Evolutionary conservation across 1,140 invertebrate species (phyloP), one percentile per base, ranked within the genome.

Genomic region (Sinonovacula constricta): DNA sequence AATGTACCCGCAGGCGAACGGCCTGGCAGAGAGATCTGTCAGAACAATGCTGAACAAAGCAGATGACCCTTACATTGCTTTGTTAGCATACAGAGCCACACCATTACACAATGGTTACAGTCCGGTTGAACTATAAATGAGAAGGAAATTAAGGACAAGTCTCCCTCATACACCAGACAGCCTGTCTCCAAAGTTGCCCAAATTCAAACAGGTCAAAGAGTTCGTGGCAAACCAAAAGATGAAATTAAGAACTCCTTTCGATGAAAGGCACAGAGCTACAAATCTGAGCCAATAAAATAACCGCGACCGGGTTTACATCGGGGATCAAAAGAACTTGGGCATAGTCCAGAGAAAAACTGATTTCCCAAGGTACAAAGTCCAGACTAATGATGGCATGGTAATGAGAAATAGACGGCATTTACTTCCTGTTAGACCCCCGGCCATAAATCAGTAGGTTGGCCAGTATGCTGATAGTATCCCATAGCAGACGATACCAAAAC

Each of bases 41-140:
- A n/a, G n/a, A n/a, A n/a, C 26, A 36, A 26, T 79, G 22, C 51
- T 81, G 0, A 33, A 53, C 30, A 84, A 84, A 53, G 59, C 12
- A 30, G 60, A 71, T 14, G 80, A 82, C 62, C 82, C 76, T 14
- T 80, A 77, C 63, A 5, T 60, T 15, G 80, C 68, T 26, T 60
- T 84, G 3, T 57, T 84, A 2, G 31, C 49, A 7, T 80, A 78
- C 54, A 49, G 68, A 28, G 51, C 77, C 0, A 66, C 84, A 12
- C 72, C 80, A 54, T 22, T 80, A 10, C 28, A 75, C 1, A 81
- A 77, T 28, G 66, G 69, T 18, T 59, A 49, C 3, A 79, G 67
- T 0, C 79, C 81, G 24, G 59, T 51, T 5, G 79, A 85, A 74
- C 15, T 83, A 3, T 39, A 79, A 4, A 76, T 85, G 67, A 81